Percentiles rank a stretch among this genome's conserved stretches.
Conservation (phyloP, 2,797 vertebrate genomes). For the Pelodytes ibericus region DNA sequence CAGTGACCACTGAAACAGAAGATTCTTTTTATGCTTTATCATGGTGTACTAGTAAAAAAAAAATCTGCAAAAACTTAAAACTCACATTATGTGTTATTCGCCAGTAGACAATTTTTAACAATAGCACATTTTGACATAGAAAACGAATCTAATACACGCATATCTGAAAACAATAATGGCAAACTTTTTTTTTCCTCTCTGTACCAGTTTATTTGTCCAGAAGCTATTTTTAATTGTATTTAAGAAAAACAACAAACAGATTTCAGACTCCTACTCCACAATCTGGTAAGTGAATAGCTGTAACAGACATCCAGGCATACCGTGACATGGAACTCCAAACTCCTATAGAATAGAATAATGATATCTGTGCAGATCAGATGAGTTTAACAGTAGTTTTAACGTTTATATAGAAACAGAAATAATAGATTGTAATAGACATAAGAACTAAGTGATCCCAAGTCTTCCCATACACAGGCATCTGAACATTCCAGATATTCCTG, state of each 20-base stretch:
- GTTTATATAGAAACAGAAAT: too few species aligned
- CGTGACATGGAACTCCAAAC: neutral
- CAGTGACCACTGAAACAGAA: too few species aligned
- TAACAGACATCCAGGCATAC: neutral
- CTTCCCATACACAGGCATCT: too few species aligned
- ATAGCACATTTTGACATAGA: neutral
- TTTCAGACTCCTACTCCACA: constrained; percentile 32
- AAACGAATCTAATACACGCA: neutral
- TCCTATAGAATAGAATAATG: too few species aligned
- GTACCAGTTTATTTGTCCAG: constrained; percentile 13
- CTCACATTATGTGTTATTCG: neutral
- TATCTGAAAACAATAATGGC: neutral
- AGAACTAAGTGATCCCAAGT: too few species aligned
- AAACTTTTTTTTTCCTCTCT: neutral
- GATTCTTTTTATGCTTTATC: too few species aligned
- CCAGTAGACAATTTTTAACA: neutral
- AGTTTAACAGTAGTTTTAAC: too few species aligned
- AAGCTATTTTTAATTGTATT: constrained; percentile 26
- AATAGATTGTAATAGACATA: too few species aligned
- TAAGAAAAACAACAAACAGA: constrained; percentile 41
- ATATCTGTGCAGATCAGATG: too few species aligned
- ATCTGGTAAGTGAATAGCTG: constrained; percentile 13
- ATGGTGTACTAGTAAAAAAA: too few species aligned
- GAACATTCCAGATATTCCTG: too few species aligned
- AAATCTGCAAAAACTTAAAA: too few species aligned